Conservation (phyloP, 1,140 invertebrate species). For the Penaeus indicus region DNA sequence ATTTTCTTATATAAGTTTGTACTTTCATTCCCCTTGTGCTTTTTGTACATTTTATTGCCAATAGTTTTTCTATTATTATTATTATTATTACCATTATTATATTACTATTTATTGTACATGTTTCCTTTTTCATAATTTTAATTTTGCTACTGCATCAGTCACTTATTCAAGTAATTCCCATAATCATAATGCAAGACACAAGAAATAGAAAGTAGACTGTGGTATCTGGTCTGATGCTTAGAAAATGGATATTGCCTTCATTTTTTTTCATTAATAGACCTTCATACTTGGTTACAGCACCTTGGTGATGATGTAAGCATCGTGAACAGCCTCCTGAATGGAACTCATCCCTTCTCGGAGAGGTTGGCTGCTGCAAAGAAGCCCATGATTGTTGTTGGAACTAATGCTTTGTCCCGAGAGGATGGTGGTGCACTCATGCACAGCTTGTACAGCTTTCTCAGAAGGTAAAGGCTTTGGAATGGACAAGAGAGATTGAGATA, state of each 20-base stretch:
- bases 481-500: conserved; percentile 71
- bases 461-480: conserved; percentile 66
- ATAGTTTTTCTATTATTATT: too few relatives aligned
- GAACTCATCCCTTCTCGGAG: conserved; percentile 82
- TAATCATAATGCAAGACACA: too few relatives aligned
- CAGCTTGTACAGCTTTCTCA: conserved; percentile 79
- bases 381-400: conserved; percentile 93
- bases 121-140: too few relatives aligned
- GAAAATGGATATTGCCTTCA: not conserved
- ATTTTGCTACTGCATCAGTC: too few relatives aligned
- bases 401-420: conserved; percentile 82
- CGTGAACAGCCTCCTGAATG: conserved; percentile 81
- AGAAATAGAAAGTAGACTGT: too few relatives aligned
- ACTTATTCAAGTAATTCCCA: too few relatives aligned
- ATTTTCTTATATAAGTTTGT: not conserved
- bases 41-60: too few relatives aligned
- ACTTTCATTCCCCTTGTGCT: too few relatives aligned
- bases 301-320: conserved; percentile 83
- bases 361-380: conserved; percentile 84
- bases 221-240: too few relatives aligned
- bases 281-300: conserved; percentile 76
- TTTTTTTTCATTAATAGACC: conserved; percentile 3
- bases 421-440: conserved; percentile 86
- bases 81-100: too few relatives aligned
- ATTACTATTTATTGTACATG: too few relatives aligned